Evolutionary conservation across 2,797 vertebrate genomes (phyloP), one percentile per base, ranked within the genome.

Genomic region (Myotis vivesi): DNA sequence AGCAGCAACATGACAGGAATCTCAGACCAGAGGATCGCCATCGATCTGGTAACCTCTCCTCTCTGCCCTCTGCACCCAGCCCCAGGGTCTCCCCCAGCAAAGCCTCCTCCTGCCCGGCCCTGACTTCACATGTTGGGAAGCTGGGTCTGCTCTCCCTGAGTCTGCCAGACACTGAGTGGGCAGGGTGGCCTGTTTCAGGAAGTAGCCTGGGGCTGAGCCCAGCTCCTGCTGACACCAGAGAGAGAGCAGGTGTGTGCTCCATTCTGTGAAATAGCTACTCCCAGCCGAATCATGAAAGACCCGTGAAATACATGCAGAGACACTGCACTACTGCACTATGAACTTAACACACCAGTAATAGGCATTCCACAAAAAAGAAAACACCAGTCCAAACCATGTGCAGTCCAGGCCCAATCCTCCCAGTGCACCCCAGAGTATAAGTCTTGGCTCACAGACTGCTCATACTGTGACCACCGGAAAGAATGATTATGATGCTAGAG

Each of bases 1-100:
- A 98, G 95, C 5, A 99, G 98, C 53, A 98, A 99, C 97, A 99
- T 99, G 97, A 98, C 98, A 6, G 98, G 99, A 28, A 99, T 99
- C 98, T 99, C 99, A 0, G 98, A 99, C 2, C 99, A 99, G 87
- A 99, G 98, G 82, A 96, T 99, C 83, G 94, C 87, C 96, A 98
- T 99, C 79, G 98, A 99, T 95, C 98, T 98, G 99, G 99, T 99
- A 98, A 98, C 3, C 64, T 93, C 77, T 53, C 85, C 33, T 33
- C 57, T 55, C 36, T 59, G 15, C 28, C 41, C 76, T 16, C 15
- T 23, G 4, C 19, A 51, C 16, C 20, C 0, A 16, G 20, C 16
- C 62, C 68, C 22, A 2, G n/a, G 30, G 23, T 25, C 79, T 75
- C 22, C 22, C 28, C 59, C 15, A 23, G 73, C 12, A 51, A 10